Base-by-base conservation (phyloP, 2,113 vertebrate genomes). In the Equus quagga region DNA sequence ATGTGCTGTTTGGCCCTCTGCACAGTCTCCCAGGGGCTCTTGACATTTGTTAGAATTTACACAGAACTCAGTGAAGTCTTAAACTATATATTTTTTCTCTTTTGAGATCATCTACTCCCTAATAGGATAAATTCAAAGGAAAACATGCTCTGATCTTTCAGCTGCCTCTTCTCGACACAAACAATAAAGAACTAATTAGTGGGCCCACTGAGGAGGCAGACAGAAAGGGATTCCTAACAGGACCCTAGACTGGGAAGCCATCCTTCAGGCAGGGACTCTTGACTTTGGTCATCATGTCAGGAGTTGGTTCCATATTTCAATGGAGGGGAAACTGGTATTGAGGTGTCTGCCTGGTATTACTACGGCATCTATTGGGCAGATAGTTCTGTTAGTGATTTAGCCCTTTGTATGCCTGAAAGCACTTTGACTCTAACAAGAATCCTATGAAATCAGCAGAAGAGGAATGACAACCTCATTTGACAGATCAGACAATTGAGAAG, bases 81-180 rank as follows among this genome's bases (percentile, higher is more conserved):
- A 76, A 86, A 89, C 5, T 44, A 84, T 33, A 28, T 31, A 31
- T 70, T n/a, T 76, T 36, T 17, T 0, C 49, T 91, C 44, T 87
- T 86, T 95, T 70, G 83, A 84, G n/a, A 94, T 86, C 21, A 18
- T 87, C 58, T 64, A 46, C 49, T 83, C 93, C 88, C 80, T 93
- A 92, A 97, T 76, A 93, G 70, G 73, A 96, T 67, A 75, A 81
- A 92, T 90, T 94, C 90, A 76, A 89, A 89, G 65, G 62, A 65
- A 94, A 96, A 95, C 64, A 83, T 0, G 21, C 76, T 93, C 62
- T 1, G 14, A 73, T 84, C 83, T 80, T 89, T 93, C 62, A 84
- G 93, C 87, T 1, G 17, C 62, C 76, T 91, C 70, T 87, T 96
- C 87, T 60, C 31, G 65, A 73, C 44, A 89, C 26, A 60, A 70